Conservation (phyloP, 2,113 vertebrate species). For the Colinus virginianus region DNA sequence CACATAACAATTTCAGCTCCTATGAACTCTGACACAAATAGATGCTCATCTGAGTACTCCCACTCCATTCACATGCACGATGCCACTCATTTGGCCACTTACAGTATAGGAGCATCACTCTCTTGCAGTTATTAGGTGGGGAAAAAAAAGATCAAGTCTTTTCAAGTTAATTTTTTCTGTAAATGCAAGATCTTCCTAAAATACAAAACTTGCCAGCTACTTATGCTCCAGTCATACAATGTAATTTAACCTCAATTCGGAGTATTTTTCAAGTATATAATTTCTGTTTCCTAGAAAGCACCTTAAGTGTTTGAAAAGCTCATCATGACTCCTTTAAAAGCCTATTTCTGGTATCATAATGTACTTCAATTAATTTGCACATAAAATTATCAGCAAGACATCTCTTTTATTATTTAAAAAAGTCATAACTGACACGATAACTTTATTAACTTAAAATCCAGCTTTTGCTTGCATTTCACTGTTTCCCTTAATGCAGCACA, state of each 20-base stretch:
- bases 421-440: not conserved
- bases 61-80: not conserved
- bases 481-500: not conserved
- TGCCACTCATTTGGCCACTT: not conserved
- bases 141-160: not conserved
- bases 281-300: constrained; percentile 38
- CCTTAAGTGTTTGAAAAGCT: not conserved
- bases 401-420: not conserved
- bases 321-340: not conserved
- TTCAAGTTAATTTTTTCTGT: not conserved
- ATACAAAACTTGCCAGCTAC: not conserved
- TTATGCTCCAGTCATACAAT: not conserved
- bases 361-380: not conserved
- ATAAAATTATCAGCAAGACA: not conserved
- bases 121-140: not conserved
- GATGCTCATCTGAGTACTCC: not conserved
- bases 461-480: not conserved
- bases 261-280: not conserved
- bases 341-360: not conserved
- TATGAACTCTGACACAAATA: not conserved
- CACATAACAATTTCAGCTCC: constrained; percentile 43
- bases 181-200: not conserved
- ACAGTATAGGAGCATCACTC: not conserved
- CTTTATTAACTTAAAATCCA: not conserved
- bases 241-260: not conserved